Evolutionary conservation across 2,113 vertebrate species (phyloP), one percentile per base, ranked within the genome.

Genomic region (Neopipo cinnamomea): DNA sequence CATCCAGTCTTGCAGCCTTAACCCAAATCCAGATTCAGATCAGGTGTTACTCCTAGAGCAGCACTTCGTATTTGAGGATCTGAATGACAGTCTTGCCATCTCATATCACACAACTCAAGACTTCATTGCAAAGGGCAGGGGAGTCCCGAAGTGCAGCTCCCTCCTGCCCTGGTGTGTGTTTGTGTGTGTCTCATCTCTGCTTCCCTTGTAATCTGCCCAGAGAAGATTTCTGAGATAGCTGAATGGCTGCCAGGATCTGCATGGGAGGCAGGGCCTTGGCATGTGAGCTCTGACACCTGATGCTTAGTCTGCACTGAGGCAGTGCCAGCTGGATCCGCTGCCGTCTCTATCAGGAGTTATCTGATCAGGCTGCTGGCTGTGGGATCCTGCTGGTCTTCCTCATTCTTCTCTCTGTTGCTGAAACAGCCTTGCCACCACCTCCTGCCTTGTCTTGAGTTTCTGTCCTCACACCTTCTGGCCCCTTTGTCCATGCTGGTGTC

Each of bases 151-250:
- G 19, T 13, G 8, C 41, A 18, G 53, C 23, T 81, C 63, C 46
- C 19, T 74, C 31, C 42, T 5, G 0, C 46, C 50, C 72, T 80
- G 37, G 28, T 8, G 0, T 23, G 24, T 27, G 49, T 50, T 14
- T 50, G 61, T 50, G 47, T 68, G 42, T 66, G 73, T 77, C 50
- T 88, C 46, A 3, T 91, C 75, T 95, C 59, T 0, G 3, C 42
- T 85, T 90, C 78, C 49, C 67, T 62, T 86, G 55, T 61, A 30
- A 61, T 92, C 67, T 79, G 78, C 85, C 53, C 33, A n/a, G 88
- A 74, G 85, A 76, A 85, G 91, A 95, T 93, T 94, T 56, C 85
- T 84, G 85, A 94, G 75, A 88, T 91, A 53, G 18, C 63, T 95
- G 94, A 77, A 28, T 0, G 0, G 59, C 65, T 95, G 94, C 94